Conservation (phyloP, 2,113 vertebrate species). For the Trochalopteron elliotii region DNA sequence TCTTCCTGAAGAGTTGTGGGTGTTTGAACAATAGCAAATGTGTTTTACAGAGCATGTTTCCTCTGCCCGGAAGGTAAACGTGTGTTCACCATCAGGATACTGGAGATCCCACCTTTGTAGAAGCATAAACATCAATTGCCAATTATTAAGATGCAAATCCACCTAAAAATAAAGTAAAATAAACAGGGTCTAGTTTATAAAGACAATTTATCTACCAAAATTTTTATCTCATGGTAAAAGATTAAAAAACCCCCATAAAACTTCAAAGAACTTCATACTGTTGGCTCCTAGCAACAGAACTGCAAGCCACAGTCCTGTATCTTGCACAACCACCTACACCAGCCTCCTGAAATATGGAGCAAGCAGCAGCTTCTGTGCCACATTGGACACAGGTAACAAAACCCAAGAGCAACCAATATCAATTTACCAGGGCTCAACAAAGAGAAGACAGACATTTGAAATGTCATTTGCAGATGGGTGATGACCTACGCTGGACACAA, state of each 20-base stretch:
- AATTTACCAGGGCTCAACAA: not conserved
- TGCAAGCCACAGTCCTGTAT: not conserved
- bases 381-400: not conserved
- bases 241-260: not conserved
- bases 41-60: not conserved
- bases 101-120: not conserved
- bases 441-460: not conserved
- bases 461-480: not conserved
- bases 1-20: conserved; percentile 26
- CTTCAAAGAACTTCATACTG: not conserved
- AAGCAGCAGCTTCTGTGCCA: not conserved
- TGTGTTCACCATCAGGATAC: not conserved
- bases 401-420: not conserved
- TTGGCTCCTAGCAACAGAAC: conserved; percentile 36
- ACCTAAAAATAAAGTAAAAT: conserved; percentile 6
- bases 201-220: not conserved
- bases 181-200: not conserved
- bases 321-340: conserved; percentile 12
- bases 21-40: conserved; percentile 13
- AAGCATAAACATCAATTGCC: not conserved
- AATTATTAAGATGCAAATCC: not conserved
- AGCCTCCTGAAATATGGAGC: not conserved
- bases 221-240: not conserved
- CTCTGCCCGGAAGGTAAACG: conserved; percentile 26
- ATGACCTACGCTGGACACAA: not conserved